Evolutionary conservation across 2,888 invertebrate genomes (phyloP), one percentile per base, ranked within the genome.

Genomic region (Zaprionus obscuricornis): DNA sequence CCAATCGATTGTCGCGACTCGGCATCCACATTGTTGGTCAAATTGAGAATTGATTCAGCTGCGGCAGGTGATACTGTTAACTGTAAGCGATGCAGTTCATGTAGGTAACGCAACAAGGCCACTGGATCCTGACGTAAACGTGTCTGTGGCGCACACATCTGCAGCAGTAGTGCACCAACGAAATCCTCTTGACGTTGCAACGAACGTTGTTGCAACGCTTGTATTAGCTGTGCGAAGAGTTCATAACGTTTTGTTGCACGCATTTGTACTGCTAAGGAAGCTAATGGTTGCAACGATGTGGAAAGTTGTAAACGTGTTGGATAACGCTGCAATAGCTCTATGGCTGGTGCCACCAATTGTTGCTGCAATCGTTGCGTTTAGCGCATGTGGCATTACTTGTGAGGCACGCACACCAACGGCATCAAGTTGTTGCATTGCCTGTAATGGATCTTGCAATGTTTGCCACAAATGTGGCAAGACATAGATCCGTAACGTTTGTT

Each of bases 401-500:
- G 88, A 86, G 0, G 88, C 66, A 8, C 84, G 85, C 10, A 89
- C 37, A 2, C 88, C 89, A 14, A 67, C 74, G 4, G 77, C 74
- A 13, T 85, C 82, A 0, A 90, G 71, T 1, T 78, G 70, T 51
- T 87, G 78, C 0, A 90, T 45, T 0, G 87, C 82, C 40, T 84
- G 62, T 36, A 66, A 31, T 0, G 87, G 78, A 43, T 89, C 59
- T 3, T 85, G 78, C 22, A 90, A 49, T 4, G 81, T 85, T n/a
- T 87, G 58, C 11, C 71, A 74, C 0, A 90, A 58, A 7, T 91
- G 90, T 0, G 93, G 93, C 2, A 94, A 74, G 0, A 92, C 89
- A 73, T 93, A 93, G 1, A 90, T 83, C 18, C 89, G 83, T 39
- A 94, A 85, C 0, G 94, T 94, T 6, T 92, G 92, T 62, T 91